phyloP scores from a whole-genome alignment of 2,113 vertebrate species.

The Anarhynchus alexandrinus region DNA sequence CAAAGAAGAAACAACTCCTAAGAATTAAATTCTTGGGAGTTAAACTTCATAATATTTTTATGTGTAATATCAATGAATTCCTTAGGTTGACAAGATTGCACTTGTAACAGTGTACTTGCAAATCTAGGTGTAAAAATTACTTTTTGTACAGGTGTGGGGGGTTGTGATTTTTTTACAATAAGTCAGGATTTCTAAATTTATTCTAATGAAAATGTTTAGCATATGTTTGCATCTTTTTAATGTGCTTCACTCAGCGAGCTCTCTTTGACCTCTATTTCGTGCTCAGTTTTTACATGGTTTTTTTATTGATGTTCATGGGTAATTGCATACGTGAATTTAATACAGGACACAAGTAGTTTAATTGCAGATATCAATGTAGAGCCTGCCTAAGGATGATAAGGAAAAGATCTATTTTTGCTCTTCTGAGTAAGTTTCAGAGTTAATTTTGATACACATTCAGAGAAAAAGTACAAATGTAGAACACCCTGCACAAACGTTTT shows the following conservation, averaged over 20 bases:
- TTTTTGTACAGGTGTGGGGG: rapidly evolving
- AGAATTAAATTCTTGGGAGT: not conserved
- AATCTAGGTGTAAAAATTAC: not conserved
- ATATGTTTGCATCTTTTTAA: not conserved
- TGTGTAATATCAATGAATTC: not conserved
- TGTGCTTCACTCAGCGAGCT: not conserved
- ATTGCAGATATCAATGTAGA: not conserved
- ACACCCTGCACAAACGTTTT: not conserved
- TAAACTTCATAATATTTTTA: not conserved
- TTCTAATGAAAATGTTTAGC: not conserved
- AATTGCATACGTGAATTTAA: not conserved
- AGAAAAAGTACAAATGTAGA: not conserved
- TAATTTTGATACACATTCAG: not conserved
- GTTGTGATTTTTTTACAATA: not conserved
- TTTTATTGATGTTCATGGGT: not conserved
- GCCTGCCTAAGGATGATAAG: not conserved
- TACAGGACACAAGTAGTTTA: not conserved
- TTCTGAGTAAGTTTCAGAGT: not conserved
- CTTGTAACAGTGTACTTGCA: not conserved
- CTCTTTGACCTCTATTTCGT: not conserved
- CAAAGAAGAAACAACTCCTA: not conserved
- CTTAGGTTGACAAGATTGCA: not conserved
- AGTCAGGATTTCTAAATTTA: not conserved
- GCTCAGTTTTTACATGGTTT: not conserved
- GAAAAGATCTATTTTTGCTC: not conserved